These are phyloP conservation scores for Hipposideros larvatus DNA, from an alignment of 2,797 vertebrate genomes.

Conservation along the genomic window DNA sequence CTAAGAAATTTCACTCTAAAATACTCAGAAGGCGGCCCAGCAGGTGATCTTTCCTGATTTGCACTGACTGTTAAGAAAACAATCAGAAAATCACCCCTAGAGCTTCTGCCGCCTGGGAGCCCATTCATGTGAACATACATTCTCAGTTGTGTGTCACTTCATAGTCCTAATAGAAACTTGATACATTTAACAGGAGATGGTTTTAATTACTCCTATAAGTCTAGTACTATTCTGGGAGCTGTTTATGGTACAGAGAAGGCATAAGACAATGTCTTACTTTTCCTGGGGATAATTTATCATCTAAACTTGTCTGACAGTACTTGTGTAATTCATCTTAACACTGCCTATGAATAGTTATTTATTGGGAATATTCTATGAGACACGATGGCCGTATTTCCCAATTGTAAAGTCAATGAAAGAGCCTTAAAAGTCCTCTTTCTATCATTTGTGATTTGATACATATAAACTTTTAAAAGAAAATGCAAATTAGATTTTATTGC, in stretches of 20 bases:
- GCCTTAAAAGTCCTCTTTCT: background rate
- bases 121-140: background rate
- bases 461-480: background rate
- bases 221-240: background rate
- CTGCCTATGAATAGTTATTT: background rate
- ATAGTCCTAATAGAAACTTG: background rate
- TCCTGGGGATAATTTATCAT: background rate
- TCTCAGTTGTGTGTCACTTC: background rate
- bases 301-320: background rate
- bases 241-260: background rate
- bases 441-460: background rate
- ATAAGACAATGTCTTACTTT: background rate
- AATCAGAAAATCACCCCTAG: slow-evolving; percentile 26
- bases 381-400: background rate
- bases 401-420: background rate
- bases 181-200: background rate
- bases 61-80: slow-evolving; percentile 50
- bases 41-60: slow-evolving; percentile 35
- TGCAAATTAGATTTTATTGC: background rate
- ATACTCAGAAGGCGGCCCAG: slow-evolving; percentile 42
- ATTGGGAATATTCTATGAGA: background rate
- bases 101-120: background rate
- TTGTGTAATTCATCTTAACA: background rate
- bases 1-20: slow-evolving; percentile 21
- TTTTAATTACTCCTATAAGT: background rate